These are phyloP conservation scores for Cheirogaleus major DNA, from an alignment of 2,797 vertebrate genomes.

Conservation along the genomic window DNA sequence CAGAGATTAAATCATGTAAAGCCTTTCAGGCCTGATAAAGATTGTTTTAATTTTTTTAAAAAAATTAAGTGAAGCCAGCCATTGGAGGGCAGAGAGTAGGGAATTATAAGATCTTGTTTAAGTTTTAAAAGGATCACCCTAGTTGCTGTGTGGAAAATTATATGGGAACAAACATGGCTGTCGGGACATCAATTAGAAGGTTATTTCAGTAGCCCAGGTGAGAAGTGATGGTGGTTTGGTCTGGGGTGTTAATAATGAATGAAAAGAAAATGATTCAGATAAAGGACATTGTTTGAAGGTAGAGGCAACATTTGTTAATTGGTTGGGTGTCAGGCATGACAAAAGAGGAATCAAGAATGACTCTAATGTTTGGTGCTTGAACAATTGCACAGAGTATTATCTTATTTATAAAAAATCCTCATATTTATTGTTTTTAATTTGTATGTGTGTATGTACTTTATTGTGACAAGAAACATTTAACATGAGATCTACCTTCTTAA, in stretches of 20 bases:
- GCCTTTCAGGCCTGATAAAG: not conserved
- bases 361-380: not conserved
- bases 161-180: not conserved
- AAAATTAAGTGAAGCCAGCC: not conserved
- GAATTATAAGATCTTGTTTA: conserved; percentile 6
- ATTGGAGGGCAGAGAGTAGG: not conserved
- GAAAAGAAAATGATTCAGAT: conserved; percentile 1
- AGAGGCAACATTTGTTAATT: conserved; percentile 26
- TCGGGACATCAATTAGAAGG: not conserved
- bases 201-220: not conserved
- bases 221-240: not conserved
- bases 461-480: not conserved
- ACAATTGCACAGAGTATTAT: not conserved
- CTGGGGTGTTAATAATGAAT: not conserved
- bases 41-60: not conserved
- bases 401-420: not conserved
- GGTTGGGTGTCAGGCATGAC: not conserved
- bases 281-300: not conserved
- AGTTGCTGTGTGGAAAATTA: not conserved
- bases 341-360: not conserved
- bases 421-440: conserved; percentile 10
- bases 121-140: conserved; percentile 41
- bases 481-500: not conserved
- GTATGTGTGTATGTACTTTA: not conserved
- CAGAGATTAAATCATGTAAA: not conserved